phyloP scores from a whole-genome alignment of 23 tunicate species.

The Phallusia fumigata region DNA sequence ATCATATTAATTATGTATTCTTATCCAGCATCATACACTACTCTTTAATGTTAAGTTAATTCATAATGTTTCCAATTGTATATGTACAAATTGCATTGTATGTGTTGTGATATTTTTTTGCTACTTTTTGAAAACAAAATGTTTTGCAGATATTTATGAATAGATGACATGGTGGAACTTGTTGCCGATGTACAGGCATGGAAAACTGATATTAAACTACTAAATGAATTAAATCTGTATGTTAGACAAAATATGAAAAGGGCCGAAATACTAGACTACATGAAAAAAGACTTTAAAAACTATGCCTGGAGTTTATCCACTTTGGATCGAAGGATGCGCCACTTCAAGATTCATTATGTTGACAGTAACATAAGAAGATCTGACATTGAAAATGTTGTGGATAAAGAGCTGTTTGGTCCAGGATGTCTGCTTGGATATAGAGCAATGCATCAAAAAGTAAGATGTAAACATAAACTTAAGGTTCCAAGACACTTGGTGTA shows the following conservation, averaged over 20 bases:
- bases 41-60: too few species aligned
- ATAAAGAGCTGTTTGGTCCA: neutral
- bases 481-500: conserved; percentile 21
- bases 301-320: conserved; percentile 16
- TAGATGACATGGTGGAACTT: too few species aligned
- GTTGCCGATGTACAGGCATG: neutral
- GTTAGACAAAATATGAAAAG: neutral
- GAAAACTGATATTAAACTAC: neutral
- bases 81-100: too few species aligned
- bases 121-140: too few species aligned
- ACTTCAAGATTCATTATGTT: neutral
- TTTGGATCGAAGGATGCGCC: neutral
- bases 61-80: too few species aligned
- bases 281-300: neutral
- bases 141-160: too few species aligned
- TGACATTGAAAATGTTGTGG: neutral
- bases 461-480: conserved; percentile 5
- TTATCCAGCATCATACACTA: too few species aligned
- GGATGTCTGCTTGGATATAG: neutral
- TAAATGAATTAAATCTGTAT: neutral
- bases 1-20: too few species aligned
- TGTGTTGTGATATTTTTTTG: too few species aligned
- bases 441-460: conserved; percentile 11
- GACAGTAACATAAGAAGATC: neutral
- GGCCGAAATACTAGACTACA: neutral